Conservation (phyloP, 1,140 invertebrate species). For the Aphidius gifuensis region DNA sequence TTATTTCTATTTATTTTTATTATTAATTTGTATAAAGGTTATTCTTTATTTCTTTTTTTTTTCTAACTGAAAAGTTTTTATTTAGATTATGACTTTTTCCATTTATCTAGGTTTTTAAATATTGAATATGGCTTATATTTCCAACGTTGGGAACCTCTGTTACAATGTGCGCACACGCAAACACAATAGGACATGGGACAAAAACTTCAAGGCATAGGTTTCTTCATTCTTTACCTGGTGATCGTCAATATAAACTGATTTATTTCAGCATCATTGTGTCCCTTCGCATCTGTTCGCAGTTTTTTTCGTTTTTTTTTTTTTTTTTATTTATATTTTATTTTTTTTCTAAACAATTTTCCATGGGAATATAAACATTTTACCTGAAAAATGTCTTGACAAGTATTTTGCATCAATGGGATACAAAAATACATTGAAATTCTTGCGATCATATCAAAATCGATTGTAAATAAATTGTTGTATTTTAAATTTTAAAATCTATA, state of each 20-base stretch:
- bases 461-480: no score
- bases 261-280: constrained; percentile 50
- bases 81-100: not conserved
- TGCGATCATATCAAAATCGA: no score
- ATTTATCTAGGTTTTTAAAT: constrained; percentile 8
- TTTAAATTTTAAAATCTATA: no score
- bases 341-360: constrained; percentile 7
- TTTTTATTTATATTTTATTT: not conserved
- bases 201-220: constrained; percentile 24
- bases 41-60: constrained; percentile 4
- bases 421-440: no score
- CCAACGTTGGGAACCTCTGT: constrained; percentile 27
- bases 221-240: constrained; percentile 26
- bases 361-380: not conserved
- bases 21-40: not conserved
- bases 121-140: not conserved
- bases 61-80: not conserved
- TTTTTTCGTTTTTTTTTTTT: constrained; percentile 24
- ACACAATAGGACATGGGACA: constrained; percentile 27
- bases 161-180: constrained; percentile 18
- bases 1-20: no score
- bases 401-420: no score
- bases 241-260: constrained; percentile 47
- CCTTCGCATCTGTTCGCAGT: constrained; percentile 48
- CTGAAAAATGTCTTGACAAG: not conserved